Evolutionary conservation across 2,888 invertebrate genomes (phyloP), one percentile per base, ranked within the genome.

Genomic region (Euplagia quadripunctaria): DNA sequence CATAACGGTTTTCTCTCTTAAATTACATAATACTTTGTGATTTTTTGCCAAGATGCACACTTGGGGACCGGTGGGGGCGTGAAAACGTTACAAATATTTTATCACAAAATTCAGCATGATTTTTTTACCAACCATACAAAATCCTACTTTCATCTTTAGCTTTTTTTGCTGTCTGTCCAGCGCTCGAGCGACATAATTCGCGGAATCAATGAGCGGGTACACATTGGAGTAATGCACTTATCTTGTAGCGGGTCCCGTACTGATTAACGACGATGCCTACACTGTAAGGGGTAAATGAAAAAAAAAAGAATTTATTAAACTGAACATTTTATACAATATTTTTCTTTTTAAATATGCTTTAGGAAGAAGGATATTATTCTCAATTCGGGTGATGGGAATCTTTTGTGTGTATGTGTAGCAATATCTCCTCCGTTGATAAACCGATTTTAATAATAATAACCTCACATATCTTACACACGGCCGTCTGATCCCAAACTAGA

Each of bases 151-250:
- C 8, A 16, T 3, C 14, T 4, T 16, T 11, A 55, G 20, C 20
- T 61, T 69, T 81, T 75, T 81, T 43, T 78, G 77, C 74, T 20
- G 16, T 17, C 81, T 3, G 9, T 84, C 67, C 81, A 0, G 4
- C 16, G 43, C 20, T 52, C 55, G 31, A 49, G 66, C 61, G 82
- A 84, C 79, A 81, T 83, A 82, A 85, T 82, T 84, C 77, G 76
- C 70, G 68, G 76, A 81, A 84, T 83, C 84, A 84, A 84, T 82
- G 85, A 81, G 85, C 75, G 82, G 74, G 68, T 78, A 72, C 74
- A 78, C 78, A 82, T 79, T 74, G 76, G 70, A 82, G 82, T 84
- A 84, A 84, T 84, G 84, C 85, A 85, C 78, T 84, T 84, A 82
- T 84, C 84, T 82, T 82, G 84, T 84, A 78, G 64, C 77, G n/a